phyloP scores from a whole-genome alignment of 2,888 invertebrate species.

The Baccha elongata region DNA sequence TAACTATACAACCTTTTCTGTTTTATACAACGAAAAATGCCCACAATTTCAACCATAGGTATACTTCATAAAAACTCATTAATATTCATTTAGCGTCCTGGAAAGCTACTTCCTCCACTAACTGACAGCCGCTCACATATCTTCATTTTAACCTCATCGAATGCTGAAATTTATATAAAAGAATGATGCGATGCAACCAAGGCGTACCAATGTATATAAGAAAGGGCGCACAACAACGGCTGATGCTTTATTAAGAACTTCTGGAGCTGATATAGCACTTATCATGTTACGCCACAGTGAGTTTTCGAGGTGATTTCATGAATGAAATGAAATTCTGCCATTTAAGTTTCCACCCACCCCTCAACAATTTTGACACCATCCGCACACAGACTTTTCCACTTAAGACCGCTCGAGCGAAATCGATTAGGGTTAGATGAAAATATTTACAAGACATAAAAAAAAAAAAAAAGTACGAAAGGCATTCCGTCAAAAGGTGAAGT shows the following conservation, averaged over 20 bases:
- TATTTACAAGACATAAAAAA: background rate
- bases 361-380: constrained; percentile 22
- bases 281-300: constrained; percentile 75
- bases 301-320: constrained; percentile 73
- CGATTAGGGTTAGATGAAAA: constrained; percentile 65
- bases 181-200: constrained; percentile 5
- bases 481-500: constrained; percentile 59
- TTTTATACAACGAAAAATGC: background rate
- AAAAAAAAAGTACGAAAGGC: constrained; percentile 10
- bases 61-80: constrained; percentile 23
- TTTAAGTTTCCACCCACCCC: constrained; percentile 47
- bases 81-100: constrained; percentile 50
- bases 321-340: constrained; percentile 74
- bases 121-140: constrained; percentile 4
- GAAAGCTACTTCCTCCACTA: constrained; percentile 26
- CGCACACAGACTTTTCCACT: constrained; percentile 53
- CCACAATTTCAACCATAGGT: background rate
- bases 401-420: constrained; percentile 51
- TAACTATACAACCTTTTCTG: background rate
- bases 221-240: constrained; percentile 1
- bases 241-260: constrained; percentile 43
- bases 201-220: constrained; percentile 19
- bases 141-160: constrained; percentile 24
- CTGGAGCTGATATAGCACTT: constrained; percentile 74
- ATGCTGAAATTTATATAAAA: constrained; percentile 15